Base-by-base conservation (phyloP, 2,888 invertebrate genomes). In the Cordylochernes scorpioides region DNA sequence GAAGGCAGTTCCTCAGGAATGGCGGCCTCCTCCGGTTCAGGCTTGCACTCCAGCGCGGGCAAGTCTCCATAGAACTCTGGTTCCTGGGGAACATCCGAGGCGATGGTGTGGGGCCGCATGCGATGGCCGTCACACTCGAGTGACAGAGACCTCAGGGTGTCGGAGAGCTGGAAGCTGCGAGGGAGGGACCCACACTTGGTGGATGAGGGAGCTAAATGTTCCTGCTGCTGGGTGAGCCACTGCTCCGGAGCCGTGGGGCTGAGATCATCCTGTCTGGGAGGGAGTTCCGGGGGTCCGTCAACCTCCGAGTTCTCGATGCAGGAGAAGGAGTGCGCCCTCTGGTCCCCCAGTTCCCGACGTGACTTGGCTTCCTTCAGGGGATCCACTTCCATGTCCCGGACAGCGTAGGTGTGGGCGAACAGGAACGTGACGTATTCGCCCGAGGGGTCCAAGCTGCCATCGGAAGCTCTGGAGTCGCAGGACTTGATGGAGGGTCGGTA, bases 121-220 rank as follows among this genome's bases (percentile, higher is more conserved):
- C n/a, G n/a, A n/a, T n/a, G n/a, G 3, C 4, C 5, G 2, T 15
- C 27, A 8, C 28, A 28, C n/a, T n/a, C n/a, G n/a, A n/a, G n/a
- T n/a, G n/a, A n/a, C n/a, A n/a, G n/a, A n/a, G n/a, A n/a, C n/a
- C n/a, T n/a, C n/a, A n/a, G n/a, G n/a, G n/a, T n/a, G n/a, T n/a
- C n/a, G n/a, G n/a, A n/a, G 16, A 67, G 60, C 52, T 72, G 72
- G 44, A 74, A 74, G 44, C 72, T 72, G 42, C 74, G 59, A 0
- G 74, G 73, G 30, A 74, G 50, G 1, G 73, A 73, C 14, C 72
- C 74, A 9, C 71, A 67, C 49, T 74, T 74, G 46, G 65, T 63
- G 29, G 62, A 59, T 1, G 64, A 62, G 4, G 64, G 64, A 2
- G 50, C 68, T 30, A 72, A 58, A 45, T 68, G 67, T 42, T 67